phyloP scores from a whole-genome alignment of 2,888 invertebrate species.

The Sarcophaga caerulescens region DNA sequence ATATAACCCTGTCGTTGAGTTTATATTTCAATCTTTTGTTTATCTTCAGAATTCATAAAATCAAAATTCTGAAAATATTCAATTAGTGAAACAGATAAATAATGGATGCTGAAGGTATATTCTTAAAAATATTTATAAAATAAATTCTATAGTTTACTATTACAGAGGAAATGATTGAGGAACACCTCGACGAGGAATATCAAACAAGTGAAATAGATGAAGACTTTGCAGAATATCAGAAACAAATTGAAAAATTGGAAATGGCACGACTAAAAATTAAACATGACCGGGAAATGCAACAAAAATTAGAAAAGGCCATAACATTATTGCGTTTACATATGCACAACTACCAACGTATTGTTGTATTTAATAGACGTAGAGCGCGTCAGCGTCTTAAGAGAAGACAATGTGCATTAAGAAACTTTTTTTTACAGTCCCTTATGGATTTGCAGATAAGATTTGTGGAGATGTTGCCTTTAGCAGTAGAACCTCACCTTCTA shows the following conservation, averaged over 20 bases:
- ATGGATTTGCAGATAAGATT: conserved; percentile 76
- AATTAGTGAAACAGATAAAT: not conserved
- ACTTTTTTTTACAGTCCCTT: conserved; percentile 76
- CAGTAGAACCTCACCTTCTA: conserved; percentile 47
- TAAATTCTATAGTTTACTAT: not conserved
- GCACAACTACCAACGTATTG: conserved; percentile 74
- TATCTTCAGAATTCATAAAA: too few relatives aligned
- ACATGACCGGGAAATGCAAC: not conserved
- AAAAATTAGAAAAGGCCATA: conserved; percentile 46
- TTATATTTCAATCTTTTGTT: not conserved
- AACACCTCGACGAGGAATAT: conserved; percentile 59
- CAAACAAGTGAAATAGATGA: conserved; percentile 3
- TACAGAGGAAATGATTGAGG: conserved; percentile 54
- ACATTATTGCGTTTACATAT: conserved; percentile 73
- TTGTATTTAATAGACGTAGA: conserved; percentile 75
- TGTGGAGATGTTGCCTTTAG: conserved; percentile 73
- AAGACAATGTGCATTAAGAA: conserved; percentile 73
- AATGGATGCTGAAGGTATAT: conserved; percentile 54
- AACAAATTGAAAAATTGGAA: conserved; percentile 30
- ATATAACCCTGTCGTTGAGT: not conserved
- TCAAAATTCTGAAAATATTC: too few relatives aligned
- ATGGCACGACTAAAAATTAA: not conserved
- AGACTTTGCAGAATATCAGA: conserved; percentile 6
- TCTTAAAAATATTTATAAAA: not conserved
- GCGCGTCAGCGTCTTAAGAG: conserved; percentile 73